Conservation (phyloP, 2,888 invertebrate genomes). For the Cosmia pyralina region DNA sequence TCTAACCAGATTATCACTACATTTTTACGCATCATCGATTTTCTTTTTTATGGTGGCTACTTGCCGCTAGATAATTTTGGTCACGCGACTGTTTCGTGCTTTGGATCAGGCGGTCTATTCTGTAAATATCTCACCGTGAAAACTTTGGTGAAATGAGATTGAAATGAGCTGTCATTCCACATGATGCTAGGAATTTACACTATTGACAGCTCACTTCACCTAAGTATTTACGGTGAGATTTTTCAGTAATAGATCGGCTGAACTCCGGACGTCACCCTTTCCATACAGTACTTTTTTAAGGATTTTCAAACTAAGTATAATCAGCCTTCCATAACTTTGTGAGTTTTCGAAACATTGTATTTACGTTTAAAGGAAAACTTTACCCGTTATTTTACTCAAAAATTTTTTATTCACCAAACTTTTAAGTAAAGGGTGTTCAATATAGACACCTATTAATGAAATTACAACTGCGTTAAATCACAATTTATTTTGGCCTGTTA, state of each 20-base stretch:
- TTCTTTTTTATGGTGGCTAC: conserved; percentile 21
- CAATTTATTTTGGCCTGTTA: conserved; percentile 76
- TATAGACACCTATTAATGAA: conserved; percentile 68
- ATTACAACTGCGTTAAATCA: conserved; percentile 75
- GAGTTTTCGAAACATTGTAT: neutral
- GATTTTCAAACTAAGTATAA: neutral
- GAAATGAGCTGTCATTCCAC: neutral
- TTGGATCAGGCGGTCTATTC: neutral
- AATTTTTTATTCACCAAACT: conserved; percentile 36
- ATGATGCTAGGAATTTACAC: neutral
- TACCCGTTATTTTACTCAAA: conserved; percentile 14
- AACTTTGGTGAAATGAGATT: neutral
- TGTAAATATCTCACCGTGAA: neutral
- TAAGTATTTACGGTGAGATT: no score
- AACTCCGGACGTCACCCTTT: neutral
- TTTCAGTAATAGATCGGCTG: neutral
- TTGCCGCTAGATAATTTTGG: conserved; percentile 41
- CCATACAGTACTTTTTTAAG: neutral
- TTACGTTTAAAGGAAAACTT: conserved; percentile 13
- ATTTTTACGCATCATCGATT: conserved; percentile 39
- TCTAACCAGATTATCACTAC: neutral
- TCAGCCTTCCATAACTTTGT: neutral
- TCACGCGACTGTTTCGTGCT: conserved; percentile 45
- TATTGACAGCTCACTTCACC: no score
- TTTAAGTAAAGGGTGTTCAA: conserved; percentile 49